Evolutionary conservation across 1,140 invertebrate genomes (phyloP).

Genomic region (Diabrotica virgifera): DNA sequence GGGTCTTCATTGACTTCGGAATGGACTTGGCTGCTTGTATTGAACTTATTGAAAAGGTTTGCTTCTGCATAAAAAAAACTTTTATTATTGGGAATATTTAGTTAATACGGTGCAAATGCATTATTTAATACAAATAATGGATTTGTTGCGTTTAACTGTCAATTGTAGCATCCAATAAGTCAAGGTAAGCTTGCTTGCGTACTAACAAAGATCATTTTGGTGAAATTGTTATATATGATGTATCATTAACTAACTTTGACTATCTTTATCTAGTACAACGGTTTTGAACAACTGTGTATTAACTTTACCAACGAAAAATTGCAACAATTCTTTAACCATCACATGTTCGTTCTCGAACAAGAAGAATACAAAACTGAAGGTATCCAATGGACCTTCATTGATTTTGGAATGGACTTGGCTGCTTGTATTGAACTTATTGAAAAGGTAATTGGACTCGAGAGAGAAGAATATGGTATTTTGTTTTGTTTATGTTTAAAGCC

Average conservation of each 20-base stretch:
- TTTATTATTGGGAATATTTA: no score
- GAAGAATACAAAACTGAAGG: constrained; percentile 95
- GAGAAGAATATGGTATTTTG: neutral
- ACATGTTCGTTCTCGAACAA: constrained; percentile 98
- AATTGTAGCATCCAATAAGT: neutral
- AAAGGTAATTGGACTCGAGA: constrained; percentile 66
- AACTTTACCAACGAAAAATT: constrained; percentile 98
- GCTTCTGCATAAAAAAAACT: constrained; percentile 5
- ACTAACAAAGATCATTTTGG: constrained; percentile 5
- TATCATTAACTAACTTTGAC: constrained; percentile 10
- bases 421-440: constrained; percentile 97
- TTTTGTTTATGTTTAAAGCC: neutral
- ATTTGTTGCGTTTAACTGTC: neutral
- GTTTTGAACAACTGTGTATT: constrained; percentile 98
- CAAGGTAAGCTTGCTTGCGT: neutral
- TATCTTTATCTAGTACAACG: constrained; percentile 77
- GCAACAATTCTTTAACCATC: constrained; percentile 98
- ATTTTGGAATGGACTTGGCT: constrained; percentile 96
- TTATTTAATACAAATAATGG: no score
- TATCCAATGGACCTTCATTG: constrained; percentile 94
- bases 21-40: constrained; percentile 96
- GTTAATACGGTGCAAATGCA: no score
- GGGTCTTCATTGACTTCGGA: constrained; percentile 96
- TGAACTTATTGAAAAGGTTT: constrained; percentile 94
- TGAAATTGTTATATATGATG: constrained; percentile 3